Base-by-base conservation (phyloP, 2,113 vertebrate species). In the Passer domesticus region DNA sequence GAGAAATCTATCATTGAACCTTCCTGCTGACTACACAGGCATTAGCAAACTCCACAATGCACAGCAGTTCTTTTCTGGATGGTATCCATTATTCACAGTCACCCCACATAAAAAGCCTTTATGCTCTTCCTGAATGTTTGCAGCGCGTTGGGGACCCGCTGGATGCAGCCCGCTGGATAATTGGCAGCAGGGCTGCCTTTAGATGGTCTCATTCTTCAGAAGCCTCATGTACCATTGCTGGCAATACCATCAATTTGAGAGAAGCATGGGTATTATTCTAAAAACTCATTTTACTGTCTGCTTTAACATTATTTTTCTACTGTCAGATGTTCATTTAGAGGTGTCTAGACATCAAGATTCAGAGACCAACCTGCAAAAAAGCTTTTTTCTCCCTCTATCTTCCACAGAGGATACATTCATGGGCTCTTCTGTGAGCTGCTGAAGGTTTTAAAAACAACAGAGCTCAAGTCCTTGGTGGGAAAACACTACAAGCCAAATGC, bases 31-130 rank as follows among this genome's bases (percentile, higher is more conserved):
- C 73, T 87, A 41, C 76, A 88, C 25, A 27, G 1, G 5, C 63
- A 80, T 60, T 55, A 89, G 59, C 50, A n/a, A 90, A 83, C 63
- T 77, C 49, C 80, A 91, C 58, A 63, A 44, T 17, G 43, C 10
- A 3, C 74, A 90, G 91, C 69, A 46, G 50, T 85, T 95, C 47
- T 88, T 87, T 89, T 67, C 91, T 87, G 44, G 47, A 90, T 8
- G 76, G 47, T 9, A 44, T 37, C 55, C 85, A 72, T 89, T 95
- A 75, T 85, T 92, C 72, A 67, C 60, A 94, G 87, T 18, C 77
- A 59, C 66, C 27, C 82, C 49, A 89, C 67, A 85, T 76, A 91
- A 93, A 95, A 97, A 84, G 73, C 50, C 60, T 68, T 95, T 66
- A 52, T 80, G 63, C n/a, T 88, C 33, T n/a, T 74, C 52, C 67